Evolutionary conservation across 2,888 invertebrate species (phyloP).

Genomic region (Tipula lateralis): DNA sequence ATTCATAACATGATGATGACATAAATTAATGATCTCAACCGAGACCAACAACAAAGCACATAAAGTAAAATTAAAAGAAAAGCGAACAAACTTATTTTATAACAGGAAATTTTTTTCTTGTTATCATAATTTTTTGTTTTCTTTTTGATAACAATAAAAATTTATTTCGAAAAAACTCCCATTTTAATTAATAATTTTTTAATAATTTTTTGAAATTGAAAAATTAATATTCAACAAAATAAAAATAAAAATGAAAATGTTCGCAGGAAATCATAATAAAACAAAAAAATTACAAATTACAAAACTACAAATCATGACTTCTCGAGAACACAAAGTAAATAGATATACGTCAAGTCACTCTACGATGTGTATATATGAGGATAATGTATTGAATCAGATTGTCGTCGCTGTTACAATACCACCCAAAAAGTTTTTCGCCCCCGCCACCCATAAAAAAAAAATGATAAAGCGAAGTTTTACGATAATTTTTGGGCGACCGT

Average conservation of each 20-base stretch:
- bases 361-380: neutral
- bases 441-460: too few species aligned
- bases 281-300: neutral
- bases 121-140: neutral
- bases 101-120: neutral
- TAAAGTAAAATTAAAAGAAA: neutral
- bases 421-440: neutral
- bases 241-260: neutral
- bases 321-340: neutral
- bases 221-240: neutral
- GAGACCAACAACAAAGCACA: neutral
- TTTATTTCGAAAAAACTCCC: neutral
- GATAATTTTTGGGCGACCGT: neutral
- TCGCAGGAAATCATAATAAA: neutral
- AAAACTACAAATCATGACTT: neutral
- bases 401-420: neutral
- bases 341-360: neutral
- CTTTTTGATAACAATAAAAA: neutral
- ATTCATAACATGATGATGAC: neutral
- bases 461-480: neutral
- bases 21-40: neutral
- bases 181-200: constrained; percentile 24
- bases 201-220: constrained; percentile 11
- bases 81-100: neutral
- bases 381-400: neutral